Conservation (phyloP, 64 coral and sea anemone species). For the Dendronephthya gigantea region DNA sequence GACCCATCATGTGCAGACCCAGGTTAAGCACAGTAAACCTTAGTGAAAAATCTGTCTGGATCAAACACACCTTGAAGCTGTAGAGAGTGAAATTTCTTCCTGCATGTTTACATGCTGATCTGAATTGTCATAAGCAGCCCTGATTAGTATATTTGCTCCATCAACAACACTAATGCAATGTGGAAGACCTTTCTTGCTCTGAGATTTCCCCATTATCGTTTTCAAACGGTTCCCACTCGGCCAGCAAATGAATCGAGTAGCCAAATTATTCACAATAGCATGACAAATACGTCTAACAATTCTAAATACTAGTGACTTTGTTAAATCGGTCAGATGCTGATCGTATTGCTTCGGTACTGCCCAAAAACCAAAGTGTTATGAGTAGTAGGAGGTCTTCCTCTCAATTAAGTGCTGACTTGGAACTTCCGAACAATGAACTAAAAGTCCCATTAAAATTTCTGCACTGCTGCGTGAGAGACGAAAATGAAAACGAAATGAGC, state of each 20-base stretch:
- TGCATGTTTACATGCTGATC: constrained; percentile 27
- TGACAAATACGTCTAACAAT: not conserved
- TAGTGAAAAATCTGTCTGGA: constrained; percentile 36
- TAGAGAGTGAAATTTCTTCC: constrained; percentile 42
- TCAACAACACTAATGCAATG: constrained; percentile 6
- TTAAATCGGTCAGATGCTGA: constrained; percentile 11
- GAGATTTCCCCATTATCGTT: not conserved
- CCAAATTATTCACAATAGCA: not conserved
- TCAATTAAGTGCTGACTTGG: not conserved
- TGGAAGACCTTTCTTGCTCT: not conserved
- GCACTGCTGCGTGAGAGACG: not conserved
- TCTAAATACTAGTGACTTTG: not conserved
- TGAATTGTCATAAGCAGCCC: constrained; percentile 13
- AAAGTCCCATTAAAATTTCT: not conserved
- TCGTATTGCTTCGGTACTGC: not conserved
- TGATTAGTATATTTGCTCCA: constrained; percentile 35
- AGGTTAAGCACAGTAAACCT: constrained; percentile 47
- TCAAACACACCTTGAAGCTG: constrained; percentile 46
- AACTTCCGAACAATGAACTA: not conserved
- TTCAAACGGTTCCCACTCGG: not conserved
- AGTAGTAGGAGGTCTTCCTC: not conserved
- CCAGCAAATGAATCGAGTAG: not conserved
- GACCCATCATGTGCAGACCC: constrained; percentile 37
- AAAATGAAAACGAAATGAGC: not conserved
- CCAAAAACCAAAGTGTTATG: not conserved